These are phyloP conservation scores for Listronotus oregonensis DNA, from an alignment of 1,140 invertebrate genomes.

Conservation along the genomic window DNA sequence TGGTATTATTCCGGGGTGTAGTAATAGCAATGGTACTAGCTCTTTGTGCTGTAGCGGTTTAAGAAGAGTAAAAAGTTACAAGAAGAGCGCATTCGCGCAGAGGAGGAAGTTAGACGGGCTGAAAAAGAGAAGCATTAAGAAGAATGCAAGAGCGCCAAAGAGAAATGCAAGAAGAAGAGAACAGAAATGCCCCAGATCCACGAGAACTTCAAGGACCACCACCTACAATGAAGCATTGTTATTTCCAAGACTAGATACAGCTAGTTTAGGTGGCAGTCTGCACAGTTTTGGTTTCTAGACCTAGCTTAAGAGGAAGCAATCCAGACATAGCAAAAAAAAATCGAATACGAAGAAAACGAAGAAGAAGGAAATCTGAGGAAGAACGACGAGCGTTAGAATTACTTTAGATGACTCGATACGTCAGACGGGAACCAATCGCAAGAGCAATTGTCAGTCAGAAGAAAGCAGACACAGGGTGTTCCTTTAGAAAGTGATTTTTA, in stretches of 20 bases:
- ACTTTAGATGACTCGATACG: constrained; percentile 39
- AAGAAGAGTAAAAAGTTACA: constrained; percentile 59
- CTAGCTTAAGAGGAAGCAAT: constrained; percentile 48
- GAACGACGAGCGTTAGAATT: constrained; percentile 36
- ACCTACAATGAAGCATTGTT: constrained; percentile 75
- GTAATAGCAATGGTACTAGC: constrained; percentile 59
- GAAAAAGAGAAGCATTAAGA: constrained; percentile 59
- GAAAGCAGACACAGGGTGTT: constrained; percentile 1
- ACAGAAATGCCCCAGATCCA: constrained; percentile 64
- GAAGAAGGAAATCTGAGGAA: constrained; percentile 50
- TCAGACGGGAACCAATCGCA: constrained; percentile 28
- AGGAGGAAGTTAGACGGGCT: constrained; percentile 53
- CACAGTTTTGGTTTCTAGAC: constrained; percentile 54
- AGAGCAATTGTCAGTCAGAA: background rate
- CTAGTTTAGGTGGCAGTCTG: constrained; percentile 62
- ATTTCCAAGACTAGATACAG: constrained; percentile 67
- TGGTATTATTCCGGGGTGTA: constrained; percentile 64
- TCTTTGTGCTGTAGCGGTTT: constrained; percentile 60
- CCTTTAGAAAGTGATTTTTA: constrained; percentile 49
- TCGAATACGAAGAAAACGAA: constrained; percentile 49
- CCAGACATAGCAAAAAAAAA: constrained; percentile 56
- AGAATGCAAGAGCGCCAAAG: constrained; percentile 67
- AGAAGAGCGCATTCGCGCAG: constrained; percentile 52
- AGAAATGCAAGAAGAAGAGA: constrained; percentile 55
- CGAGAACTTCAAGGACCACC: constrained; percentile 69